These are phyloP conservation scores for Rallus limicola DNA, from an alignment of 2,113 vertebrate genomes.

Conservation along the genomic window DNA sequence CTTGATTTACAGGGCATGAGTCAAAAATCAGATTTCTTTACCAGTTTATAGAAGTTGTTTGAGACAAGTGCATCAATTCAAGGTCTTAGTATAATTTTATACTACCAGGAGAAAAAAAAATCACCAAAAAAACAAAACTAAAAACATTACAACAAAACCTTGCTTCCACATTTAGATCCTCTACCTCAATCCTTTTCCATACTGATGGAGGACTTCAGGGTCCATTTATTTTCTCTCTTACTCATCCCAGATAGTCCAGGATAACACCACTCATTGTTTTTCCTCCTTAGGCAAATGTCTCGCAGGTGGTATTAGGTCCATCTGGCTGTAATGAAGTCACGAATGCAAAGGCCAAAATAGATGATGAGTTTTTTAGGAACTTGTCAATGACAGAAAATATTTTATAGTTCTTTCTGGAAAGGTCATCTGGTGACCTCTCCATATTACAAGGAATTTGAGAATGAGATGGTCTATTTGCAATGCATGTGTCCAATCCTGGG, in stretches of 20 bases:
- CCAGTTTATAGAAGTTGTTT: neutral
- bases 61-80: neutral
- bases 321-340: neutral
- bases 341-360: neutral
- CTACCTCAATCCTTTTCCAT: neutral
- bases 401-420: neutral
- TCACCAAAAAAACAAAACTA: too few species aligned
- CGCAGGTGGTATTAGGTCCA: neutral
- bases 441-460: neutral
- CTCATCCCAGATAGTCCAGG: neutral
- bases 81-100: neutral
- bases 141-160: neutral
- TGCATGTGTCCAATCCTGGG: accelerated
- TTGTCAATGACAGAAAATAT: neutral
- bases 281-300: neutral
- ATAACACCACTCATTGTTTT: neutral
- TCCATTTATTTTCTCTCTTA: neutral
- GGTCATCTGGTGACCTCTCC: neutral
- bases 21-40: neutral
- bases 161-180: neutral
- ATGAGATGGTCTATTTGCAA: neutral
- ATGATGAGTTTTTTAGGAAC: neutral
- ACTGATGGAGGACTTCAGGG: neutral
- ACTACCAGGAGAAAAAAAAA: too few species aligned
- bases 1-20: neutral